Percentiles rank a stretch among this genome's conserved stretches.
phyloP scores from a whole-genome alignment of 2,797 vertebrate genomes.

The Sparus aurata region DNA sequence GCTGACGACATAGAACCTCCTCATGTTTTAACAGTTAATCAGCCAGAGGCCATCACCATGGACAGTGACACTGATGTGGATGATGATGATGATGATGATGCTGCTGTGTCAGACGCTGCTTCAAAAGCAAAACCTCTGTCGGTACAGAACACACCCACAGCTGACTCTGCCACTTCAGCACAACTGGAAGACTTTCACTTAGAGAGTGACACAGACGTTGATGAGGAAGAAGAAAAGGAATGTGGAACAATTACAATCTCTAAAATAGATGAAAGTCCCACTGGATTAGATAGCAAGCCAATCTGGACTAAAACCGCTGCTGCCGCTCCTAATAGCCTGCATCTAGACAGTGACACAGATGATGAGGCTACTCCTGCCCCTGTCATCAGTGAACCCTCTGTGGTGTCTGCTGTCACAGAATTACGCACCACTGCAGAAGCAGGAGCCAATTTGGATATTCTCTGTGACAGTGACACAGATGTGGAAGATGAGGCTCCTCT shows the following conservation, averaged over 20 bases:
- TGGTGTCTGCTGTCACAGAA: slow-evolving; percentile 3
- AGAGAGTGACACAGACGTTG: slow-evolving; percentile 79
- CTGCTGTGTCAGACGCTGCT: slow-evolving; percentile 40
- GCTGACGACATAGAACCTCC: slow-evolving; percentile 23
- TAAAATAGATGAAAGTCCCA: slow-evolving; percentile 33
- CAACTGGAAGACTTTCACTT: slow-evolving; percentile 56
- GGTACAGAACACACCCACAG: slow-evolving; percentile 17
- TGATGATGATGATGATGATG: slow-evolving; percentile 65
- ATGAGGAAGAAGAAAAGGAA: slow-evolving; percentile 63
- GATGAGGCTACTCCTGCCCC: slow-evolving; percentile 54
- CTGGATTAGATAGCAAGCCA: slow-evolving; percentile 39
- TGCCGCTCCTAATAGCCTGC: slow-evolving; percentile 24
- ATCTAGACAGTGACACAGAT: slow-evolving; percentile 71
- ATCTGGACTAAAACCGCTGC: slow-evolving; percentile 1
- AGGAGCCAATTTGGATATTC: slow-evolving; percentile 55
- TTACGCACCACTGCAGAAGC: not conserved
- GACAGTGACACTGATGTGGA: slow-evolving; percentile 88
- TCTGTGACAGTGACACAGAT: slow-evolving; percentile 85
- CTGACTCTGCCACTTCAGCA: slow-evolving; percentile 28
- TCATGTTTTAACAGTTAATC: slow-evolving; percentile 30
- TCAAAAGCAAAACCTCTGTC: slow-evolving; percentile 37
- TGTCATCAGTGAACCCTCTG: slow-evolving; percentile 6
- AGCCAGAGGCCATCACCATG: slow-evolving; percentile 61
- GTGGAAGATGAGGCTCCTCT: slow-evolving; percentile 62
- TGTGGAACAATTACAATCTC: slow-evolving; percentile 15